phyloP scores from a whole-genome alignment of 2,888 invertebrate species.

The Lasioglossum vierecki region DNA sequence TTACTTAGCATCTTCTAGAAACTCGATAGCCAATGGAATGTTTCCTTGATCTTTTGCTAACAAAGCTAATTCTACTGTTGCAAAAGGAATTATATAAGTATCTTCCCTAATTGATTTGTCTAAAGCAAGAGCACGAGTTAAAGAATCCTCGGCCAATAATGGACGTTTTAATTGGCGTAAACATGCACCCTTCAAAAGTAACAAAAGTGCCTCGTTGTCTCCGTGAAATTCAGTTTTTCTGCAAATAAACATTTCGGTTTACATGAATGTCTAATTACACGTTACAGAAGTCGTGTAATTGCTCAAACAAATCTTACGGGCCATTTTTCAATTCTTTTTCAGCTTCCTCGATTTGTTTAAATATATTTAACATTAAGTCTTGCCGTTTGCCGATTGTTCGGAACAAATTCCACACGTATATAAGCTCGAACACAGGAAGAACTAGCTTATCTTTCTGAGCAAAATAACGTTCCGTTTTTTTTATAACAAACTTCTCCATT shows the following conservation, averaged over 20 bases:
- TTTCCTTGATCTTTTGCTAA: slow-evolving; percentile 90
- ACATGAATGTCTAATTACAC: background rate
- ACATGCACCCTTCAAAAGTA: slow-evolving; percentile 93
- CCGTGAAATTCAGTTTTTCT: slow-evolving; percentile 85
- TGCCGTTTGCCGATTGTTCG: slow-evolving; percentile 91
- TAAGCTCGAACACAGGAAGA: slow-evolving; percentile 93
- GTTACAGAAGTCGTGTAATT: background rate
- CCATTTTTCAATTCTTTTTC: slow-evolving; percentile 72
- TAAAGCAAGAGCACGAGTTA: slow-evolving; percentile 87
- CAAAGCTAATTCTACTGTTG: slow-evolving; percentile 93
- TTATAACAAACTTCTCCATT: slow-evolving; percentile 98
- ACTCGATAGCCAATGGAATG: slow-evolving; percentile 87
- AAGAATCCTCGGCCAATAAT: slow-evolving; percentile 91
- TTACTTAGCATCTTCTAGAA: slow-evolving; percentile 94
- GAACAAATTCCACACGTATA: slow-evolving; percentile 97
- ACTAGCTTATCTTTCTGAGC: slow-evolving; percentile 90
- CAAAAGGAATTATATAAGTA: slow-evolving; percentile 93
- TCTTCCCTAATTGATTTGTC: slow-evolving; percentile 92
- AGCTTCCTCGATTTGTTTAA: slow-evolving; percentile 87
- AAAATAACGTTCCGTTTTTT: slow-evolving; percentile 92
- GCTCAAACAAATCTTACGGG: slow-evolving; percentile 71
- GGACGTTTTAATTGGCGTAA: slow-evolving; percentile 91
- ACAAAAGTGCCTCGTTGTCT: slow-evolving; percentile 91
- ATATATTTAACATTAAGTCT: slow-evolving; percentile 86
- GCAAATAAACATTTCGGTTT: slow-evolving; percentile 9